A percentile compares a stretch with the other conserved stretches of the same genome.
Evolutionary conservation across 2,113 vertebrate species (phyloP).

Genomic region (Grantiella picta): DNA sequence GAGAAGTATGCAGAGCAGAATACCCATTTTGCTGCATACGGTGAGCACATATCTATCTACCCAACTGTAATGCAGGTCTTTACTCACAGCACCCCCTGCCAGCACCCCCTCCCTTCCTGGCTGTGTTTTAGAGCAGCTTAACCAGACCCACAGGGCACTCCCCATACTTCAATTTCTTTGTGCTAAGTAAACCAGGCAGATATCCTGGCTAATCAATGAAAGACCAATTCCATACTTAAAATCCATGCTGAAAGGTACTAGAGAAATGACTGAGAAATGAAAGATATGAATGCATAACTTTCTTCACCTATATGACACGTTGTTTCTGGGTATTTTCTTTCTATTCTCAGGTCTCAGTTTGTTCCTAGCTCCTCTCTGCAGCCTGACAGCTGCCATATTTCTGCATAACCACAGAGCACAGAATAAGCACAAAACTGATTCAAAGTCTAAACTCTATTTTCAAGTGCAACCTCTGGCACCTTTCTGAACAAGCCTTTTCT

Average conservation of each 20-base stretch:
- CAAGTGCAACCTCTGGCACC: neutral
- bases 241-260: neutral
- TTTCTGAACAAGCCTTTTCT: neutral
- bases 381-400: neutral
- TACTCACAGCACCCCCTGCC: neutral
- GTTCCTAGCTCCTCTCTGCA: neutral
- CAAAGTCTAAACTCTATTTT: neutral
- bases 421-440: neutral
- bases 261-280: neutral
- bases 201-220: neutral
- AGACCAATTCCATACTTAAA: neutral
- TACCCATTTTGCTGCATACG: neutral
- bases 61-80: fast-evolving
- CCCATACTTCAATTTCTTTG: neutral
- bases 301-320: neutral
- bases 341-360: neutral
- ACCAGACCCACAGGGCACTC: neutral
- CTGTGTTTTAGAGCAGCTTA: neutral
- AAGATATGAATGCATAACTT: neutral
- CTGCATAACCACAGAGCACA: neutral
- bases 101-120: neutral
- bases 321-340: neutral
- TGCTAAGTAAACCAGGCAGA: neutral
- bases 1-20: neutral
- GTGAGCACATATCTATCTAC: neutral